Conservation (phyloP, 1,140 invertebrate species). For the Leptestheria dahalacensis region DNA sequence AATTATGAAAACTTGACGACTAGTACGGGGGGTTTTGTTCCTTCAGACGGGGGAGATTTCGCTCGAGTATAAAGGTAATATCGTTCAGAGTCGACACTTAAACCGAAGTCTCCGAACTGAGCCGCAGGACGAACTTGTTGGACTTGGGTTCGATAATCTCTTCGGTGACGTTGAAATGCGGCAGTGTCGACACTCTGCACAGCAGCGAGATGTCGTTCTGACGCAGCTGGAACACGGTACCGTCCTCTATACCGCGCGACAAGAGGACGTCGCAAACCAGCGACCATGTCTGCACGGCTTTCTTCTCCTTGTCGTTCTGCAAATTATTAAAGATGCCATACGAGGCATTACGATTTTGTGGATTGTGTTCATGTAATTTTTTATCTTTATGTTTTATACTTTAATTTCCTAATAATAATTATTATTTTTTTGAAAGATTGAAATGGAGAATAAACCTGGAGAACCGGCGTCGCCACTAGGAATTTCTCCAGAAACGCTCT, state of each 20-base stretch:
- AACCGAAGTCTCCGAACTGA: slow-evolving; percentile 94
- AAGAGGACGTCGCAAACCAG: slow-evolving; percentile 79
- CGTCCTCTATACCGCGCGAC: slow-evolving; percentile 51
- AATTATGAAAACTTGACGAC: too few species aligned
- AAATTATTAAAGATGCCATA: not conserved
- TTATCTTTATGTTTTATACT: too few species aligned
- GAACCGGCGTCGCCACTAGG: slow-evolving; percentile 55
- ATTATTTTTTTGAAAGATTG: not conserved
- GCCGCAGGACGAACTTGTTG: slow-evolving; percentile 82
- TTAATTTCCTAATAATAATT: not conserved
- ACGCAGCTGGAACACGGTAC: slow-evolving; percentile 63
- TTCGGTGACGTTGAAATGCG: slow-evolving; percentile 85
- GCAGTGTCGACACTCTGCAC: slow-evolving; percentile 66
- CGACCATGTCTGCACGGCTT: slow-evolving; percentile 73
- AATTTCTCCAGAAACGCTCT: slow-evolving; percentile 83
- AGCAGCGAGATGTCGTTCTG: slow-evolving; percentile 86
- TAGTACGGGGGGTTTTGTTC: too few species aligned
- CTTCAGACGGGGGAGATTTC: too few species aligned
- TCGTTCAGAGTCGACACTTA: too few species aligned
- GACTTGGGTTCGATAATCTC: slow-evolving; percentile 89
- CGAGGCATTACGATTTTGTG: too few species aligned
- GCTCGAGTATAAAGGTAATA: too few species aligned
- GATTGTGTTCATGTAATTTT: not conserved
- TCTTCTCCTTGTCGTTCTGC: slow-evolving; percentile 58
- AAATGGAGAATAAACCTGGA: slow-evolving; percentile 21